phyloP scores from a whole-genome alignment of 2,888 invertebrate species.

The Pammene aurita region DNA sequence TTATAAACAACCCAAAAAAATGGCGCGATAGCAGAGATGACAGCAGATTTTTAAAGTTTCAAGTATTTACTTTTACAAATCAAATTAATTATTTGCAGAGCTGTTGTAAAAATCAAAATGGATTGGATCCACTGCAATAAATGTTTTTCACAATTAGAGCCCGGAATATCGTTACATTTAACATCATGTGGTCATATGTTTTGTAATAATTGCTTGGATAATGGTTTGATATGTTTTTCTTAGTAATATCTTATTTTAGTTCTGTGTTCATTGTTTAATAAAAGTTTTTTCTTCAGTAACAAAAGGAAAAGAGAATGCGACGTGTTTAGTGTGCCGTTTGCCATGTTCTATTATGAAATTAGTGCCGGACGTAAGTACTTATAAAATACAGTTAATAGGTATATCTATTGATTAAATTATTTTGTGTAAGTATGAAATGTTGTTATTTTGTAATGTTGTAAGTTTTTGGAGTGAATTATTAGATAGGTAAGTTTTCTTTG shows the following conservation, averaged over 20 bases:
- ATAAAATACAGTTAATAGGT: background rate
- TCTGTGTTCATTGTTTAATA: conserved; percentile 6
- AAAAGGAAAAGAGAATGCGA: conserved; percentile 61
- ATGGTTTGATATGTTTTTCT: conserved; percentile 58
- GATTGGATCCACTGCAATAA: conserved; percentile 82
- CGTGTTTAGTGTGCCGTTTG: conserved; percentile 73
- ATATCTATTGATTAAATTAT: background rate
- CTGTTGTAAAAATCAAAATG: conserved; percentile 55
- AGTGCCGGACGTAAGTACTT: conserved; percentile 70
- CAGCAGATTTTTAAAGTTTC: conserved; percentile 6
- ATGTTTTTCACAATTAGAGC: conserved; percentile 76
- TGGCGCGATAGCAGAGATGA: conserved; percentile 31
- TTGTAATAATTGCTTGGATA: conserved; percentile 75
- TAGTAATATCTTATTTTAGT: conserved; percentile 22
- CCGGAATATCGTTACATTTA: conserved; percentile 72
- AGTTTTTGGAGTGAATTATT: too few relatives aligned
- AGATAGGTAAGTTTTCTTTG: too few relatives aligned
- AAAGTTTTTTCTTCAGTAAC: conserved; percentile 59
- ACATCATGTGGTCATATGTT: conserved; percentile 83
- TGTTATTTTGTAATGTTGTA: too few relatives aligned
- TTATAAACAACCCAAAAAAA: conserved; percentile 33
- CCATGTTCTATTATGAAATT: conserved; percentile 78
- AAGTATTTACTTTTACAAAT: conserved; percentile 8
- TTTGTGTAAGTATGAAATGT: background rate
- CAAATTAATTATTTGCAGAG: conserved; percentile 25